These are phyloP conservation scores for Rhadina sibilatrix DNA, from an alignment of 2,113 vertebrate genomes.

Conservation along the genomic window DNA sequence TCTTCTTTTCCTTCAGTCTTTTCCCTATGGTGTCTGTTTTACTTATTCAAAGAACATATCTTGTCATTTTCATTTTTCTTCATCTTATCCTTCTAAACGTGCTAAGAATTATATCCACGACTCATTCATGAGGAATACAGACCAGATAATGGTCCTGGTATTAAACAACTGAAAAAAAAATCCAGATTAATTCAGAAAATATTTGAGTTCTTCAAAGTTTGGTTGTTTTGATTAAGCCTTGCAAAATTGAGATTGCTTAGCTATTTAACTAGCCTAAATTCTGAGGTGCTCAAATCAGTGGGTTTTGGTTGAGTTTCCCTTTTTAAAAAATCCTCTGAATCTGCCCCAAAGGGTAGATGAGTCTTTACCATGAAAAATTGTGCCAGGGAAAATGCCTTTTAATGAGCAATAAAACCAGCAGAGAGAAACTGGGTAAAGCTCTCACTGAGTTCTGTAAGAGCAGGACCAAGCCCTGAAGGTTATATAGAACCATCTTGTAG, in stretches of 20 bases:
- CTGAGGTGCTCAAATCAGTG: background rate
- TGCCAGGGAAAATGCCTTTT: constrained; percentile 66
- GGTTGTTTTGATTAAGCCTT: background rate
- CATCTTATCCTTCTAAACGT: constrained; percentile 35
- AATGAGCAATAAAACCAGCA: constrained; percentile 69
- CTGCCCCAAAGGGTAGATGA: constrained; percentile 66
- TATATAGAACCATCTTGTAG: constrained; percentile 80
- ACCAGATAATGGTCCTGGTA: background rate
- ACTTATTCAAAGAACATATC: constrained; percentile 49
- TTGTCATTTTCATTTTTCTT: constrained; percentile 66
- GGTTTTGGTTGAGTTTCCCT: background rate
- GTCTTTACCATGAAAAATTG: constrained; percentile 65
- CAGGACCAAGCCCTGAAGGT: constrained; percentile 58
- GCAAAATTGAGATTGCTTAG: background rate
- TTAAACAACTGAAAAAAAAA: constrained; percentile 42
- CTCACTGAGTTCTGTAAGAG: constrained; percentile 35
- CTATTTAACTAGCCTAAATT: background rate
- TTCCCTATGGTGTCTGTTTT: constrained; percentile 40
- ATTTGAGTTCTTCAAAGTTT: background rate
- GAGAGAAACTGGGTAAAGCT: constrained; percentile 61
- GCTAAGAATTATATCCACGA: constrained; percentile 22
- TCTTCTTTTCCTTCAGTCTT: constrained; percentile 41
- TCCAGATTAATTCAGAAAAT: background rate
- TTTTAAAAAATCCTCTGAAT: background rate
- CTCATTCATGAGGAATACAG: constrained; percentile 20